Percentiles rank a stretch among this genome's conserved stretches.
These are phyloP conservation scores for Scyliorhinus canicula DNA, from an alignment of 2,797 vertebrate genomes.

Conservation along the genomic window DNA sequence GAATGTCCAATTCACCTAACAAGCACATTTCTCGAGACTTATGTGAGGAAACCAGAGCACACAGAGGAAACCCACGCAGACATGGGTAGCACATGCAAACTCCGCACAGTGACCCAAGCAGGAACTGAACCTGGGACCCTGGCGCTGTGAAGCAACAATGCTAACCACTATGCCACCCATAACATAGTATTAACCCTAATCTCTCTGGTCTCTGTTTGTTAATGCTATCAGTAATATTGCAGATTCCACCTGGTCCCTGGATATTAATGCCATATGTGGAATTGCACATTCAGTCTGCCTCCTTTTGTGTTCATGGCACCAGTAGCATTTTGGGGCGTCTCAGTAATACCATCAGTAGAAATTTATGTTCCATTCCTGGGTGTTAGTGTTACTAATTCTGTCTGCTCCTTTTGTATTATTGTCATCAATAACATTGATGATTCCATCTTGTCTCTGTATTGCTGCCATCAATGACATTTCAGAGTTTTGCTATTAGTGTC, in stretches of 20 bases:
- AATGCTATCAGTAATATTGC: background rate
- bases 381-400: background rate
- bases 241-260: background rate
- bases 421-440: background rate
- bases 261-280: background rate
- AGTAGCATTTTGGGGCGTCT: background rate
- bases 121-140: no score
- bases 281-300: background rate
- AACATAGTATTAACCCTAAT: background rate
- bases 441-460: background rate
- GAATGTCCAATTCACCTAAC: no score
- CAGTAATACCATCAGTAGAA: background rate
- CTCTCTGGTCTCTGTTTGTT: background rate
- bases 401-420: background rate
- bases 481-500: background rate
- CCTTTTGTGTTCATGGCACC: background rate
- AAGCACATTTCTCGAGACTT: no score
- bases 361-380: background rate
- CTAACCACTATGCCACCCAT: no score
- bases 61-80: no score
- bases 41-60: no score
- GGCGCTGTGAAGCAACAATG: no score
- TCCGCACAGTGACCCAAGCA: no score
- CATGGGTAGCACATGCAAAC: no score
- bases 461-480: background rate